These are phyloP conservation scores for Andrena haemorrhoa DNA, from an alignment of 2,888 invertebrate genomes.

Conservation along the genomic window DNA sequence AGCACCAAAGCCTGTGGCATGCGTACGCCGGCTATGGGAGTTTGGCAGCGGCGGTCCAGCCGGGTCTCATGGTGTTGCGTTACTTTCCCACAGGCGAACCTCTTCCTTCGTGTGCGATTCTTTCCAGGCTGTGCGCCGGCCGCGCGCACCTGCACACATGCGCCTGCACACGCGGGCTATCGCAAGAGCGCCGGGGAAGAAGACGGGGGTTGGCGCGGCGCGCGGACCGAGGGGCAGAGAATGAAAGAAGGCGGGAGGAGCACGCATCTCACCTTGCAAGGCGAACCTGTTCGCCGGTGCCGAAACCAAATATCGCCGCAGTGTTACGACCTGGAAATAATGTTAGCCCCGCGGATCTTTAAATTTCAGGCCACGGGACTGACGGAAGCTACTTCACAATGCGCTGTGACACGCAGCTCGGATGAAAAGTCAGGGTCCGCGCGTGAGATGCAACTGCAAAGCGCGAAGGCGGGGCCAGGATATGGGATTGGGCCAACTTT, in stretches of 20 bases:
- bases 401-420: constrained; percentile 7
- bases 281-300: constrained; percentile 78
- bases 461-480: background rate
- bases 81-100: constrained; percentile 80
- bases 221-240: constrained; percentile 37
- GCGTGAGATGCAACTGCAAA: constrained; percentile 21
- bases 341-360: constrained; percentile 66
- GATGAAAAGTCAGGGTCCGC: background rate
- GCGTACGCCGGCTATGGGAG: constrained; percentile 73
- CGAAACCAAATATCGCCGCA: constrained; percentile 70
- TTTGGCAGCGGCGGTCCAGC: constrained; percentile 81
- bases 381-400: constrained; percentile 46
- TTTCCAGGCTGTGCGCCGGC: constrained; percentile 60
- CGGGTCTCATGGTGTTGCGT: constrained; percentile 82
- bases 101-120: constrained; percentile 69
- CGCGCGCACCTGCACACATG: constrained; percentile 33
- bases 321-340: constrained; percentile 72
- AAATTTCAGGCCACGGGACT: constrained; percentile 64
- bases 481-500: constrained; percentile 5
- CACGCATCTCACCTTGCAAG: constrained; percentile 82
- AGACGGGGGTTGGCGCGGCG: constrained; percentile 7
- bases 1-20: constrained; percentile 55
- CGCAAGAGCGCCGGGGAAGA: background rate
- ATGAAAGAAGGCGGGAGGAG: constrained; percentile 59
- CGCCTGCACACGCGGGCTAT: constrained; percentile 62